Conservation (phyloP, 2,113 vertebrate species). For the Cacatua alba region DNA sequence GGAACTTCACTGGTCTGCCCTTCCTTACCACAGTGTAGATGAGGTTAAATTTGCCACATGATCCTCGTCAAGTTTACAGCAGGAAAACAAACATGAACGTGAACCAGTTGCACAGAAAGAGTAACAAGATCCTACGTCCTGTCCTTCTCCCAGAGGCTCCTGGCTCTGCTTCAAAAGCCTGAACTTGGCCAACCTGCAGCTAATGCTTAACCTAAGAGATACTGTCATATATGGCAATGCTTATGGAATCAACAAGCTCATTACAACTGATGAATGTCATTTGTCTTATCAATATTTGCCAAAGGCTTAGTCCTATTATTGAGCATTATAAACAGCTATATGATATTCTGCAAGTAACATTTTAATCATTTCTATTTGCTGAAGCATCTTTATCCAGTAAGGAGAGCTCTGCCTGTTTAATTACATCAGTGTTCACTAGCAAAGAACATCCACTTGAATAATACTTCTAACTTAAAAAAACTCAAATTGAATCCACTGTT, state of each 20-base stretch:
- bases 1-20: neutral
- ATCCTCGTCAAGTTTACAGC: neutral
- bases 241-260: neutral
- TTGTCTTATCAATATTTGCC: neutral
- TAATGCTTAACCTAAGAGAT: neutral
- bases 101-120: rapidly evolving
- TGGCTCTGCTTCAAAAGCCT: neutral
- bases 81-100: neutral
- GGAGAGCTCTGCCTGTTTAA: neutral
- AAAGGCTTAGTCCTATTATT: neutral
- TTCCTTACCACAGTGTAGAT: neutral
- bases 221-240: rapidly evolving
- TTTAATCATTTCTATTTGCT: neutral
- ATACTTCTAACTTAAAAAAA: neutral
- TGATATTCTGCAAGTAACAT: neutral
- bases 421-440: neutral
- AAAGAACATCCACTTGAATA: neutral
- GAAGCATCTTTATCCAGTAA: neutral
- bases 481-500: neutral
- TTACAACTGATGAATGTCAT: neutral
- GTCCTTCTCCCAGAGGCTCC: neutral
- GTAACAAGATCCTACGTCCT: neutral
- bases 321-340: neutral
- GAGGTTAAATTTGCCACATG: neutral
- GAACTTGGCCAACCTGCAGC: neutral